These are phyloP conservation scores for Potamilus streckersoni DNA, from an alignment of 1,140 invertebrate genomes.

Conservation along the genomic window DNA sequence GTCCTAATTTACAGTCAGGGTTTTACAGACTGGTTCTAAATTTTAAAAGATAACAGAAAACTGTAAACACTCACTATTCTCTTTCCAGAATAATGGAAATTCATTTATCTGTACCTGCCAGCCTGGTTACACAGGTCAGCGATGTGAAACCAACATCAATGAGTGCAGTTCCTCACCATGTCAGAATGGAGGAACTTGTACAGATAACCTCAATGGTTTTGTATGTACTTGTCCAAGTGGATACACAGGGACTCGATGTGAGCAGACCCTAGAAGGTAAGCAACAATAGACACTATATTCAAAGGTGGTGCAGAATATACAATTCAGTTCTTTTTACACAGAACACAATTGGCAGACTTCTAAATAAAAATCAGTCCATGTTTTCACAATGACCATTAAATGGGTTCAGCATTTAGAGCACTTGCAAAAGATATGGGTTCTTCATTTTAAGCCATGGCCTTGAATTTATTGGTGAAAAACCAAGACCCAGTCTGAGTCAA, in stretches of 20 bases:
- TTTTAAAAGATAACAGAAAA: too few species aligned
- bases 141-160: conserved; percentile 76
- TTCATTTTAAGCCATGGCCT: too few species aligned
- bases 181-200: conserved; percentile 59
- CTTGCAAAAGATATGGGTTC: too few species aligned
- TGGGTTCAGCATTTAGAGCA: neutral
- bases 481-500: too few species aligned
- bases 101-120: conserved; percentile 57
- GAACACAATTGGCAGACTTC: too few species aligned
- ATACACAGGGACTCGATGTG: conserved; percentile 51
- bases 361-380: neutral
- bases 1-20: too few species aligned
- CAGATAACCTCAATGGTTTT: conserved; percentile 61
- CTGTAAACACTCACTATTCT: too few species aligned
- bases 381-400: neutral
- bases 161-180: conserved; percentile 72
- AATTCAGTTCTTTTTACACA: too few species aligned
- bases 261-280: conserved; percentile 46
- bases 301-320: too few species aligned
- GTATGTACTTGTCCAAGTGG: conserved; percentile 48
- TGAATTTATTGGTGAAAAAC: too few species aligned
- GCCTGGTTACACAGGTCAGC: conserved; percentile 54
- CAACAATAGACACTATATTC: too few species aligned
- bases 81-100: conserved; percentile 29
- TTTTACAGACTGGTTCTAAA: too few species aligned